Percentiles rank a stretch among this genome's conserved stretches.
Evolutionary conservation across 1,140 invertebrate species (phyloP).

Genomic region (Drosophila virilis): DNA sequence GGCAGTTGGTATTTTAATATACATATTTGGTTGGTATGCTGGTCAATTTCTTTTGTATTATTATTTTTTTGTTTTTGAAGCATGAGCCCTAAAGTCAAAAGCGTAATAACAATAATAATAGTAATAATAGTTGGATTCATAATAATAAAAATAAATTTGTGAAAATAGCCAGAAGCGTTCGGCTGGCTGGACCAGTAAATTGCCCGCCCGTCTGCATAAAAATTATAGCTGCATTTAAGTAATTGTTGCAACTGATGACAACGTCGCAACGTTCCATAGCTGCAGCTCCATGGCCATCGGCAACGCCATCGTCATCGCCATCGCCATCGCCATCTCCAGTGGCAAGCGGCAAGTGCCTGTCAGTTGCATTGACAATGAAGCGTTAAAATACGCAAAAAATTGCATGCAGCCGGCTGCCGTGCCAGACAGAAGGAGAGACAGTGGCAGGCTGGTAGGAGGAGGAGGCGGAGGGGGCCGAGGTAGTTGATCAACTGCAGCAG

Average conservation of each 20-base stretch:
- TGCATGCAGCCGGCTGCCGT: slow-evolving; percentile 35
- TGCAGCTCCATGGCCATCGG: slow-evolving; percentile 6
- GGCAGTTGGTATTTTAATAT: slow-evolving; percentile 29
- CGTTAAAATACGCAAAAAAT: slow-evolving; percentile 66
- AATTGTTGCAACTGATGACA: slow-evolving; percentile 80
- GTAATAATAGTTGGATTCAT: slow-evolving; percentile 66
- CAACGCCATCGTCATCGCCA: background rate
- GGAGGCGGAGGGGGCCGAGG: slow-evolving; percentile 21
- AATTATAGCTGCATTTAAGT: slow-evolving; percentile 80
- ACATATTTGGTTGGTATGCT: background rate
- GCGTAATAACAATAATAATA: slow-evolving; percentile 52
- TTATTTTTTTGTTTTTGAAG: slow-evolving; percentile 36
- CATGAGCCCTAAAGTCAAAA: slow-evolving; percentile 52
- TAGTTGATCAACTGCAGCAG: slow-evolving; percentile 71
- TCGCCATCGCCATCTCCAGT: slow-evolving; percentile 14
- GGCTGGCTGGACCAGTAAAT: slow-evolving; percentile 63
- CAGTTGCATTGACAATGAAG: slow-evolving; percentile 65
- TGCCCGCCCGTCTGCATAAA: slow-evolving; percentile 62
- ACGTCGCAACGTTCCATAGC: slow-evolving; percentile 44
- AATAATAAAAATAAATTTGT: slow-evolving; percentile 78
- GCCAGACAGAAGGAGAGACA: slow-evolving; percentile 6
- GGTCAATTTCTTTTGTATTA: slow-evolving; percentile 16
- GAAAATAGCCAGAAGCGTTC: slow-evolving; percentile 59
- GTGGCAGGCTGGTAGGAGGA: background rate
- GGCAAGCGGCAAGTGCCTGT: slow-evolving; percentile 54